Evolutionary conservation across 2,113 vertebrate species (phyloP).

Genomic region (Microtus montanus): DNA sequence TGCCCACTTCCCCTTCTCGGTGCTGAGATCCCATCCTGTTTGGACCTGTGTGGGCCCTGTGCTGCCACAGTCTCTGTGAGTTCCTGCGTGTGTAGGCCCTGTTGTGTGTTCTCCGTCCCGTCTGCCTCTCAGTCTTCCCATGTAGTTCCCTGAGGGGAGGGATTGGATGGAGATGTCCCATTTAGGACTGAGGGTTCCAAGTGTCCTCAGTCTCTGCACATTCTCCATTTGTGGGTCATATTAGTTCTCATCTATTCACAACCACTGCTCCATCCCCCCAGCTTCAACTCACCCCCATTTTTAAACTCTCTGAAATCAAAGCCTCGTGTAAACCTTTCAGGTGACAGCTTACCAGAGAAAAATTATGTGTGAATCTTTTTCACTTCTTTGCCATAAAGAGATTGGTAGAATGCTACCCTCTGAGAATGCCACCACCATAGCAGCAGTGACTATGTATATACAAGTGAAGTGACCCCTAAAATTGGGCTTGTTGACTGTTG

Average conservation of each 20-base stretch:
- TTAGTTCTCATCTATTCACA: not conserved
- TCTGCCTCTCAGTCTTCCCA: too few species aligned
- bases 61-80: too few species aligned
- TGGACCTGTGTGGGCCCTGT: too few species aligned
- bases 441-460: not conserved
- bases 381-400: not conserved
- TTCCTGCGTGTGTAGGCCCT: too few species aligned
- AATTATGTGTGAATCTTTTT: not conserved
- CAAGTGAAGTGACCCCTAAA: not conserved
- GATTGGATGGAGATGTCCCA: too few species aligned
- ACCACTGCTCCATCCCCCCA: not conserved
- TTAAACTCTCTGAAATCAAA: constrained; percentile 22
- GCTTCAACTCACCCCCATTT: not conserved
- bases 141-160: too few species aligned
- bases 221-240: too few species aligned
- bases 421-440: not conserved
- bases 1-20: too few species aligned
- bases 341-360: not conserved
- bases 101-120: too few species aligned
- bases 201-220: too few species aligned
- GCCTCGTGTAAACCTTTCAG: not conserved
- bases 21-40: too few species aligned
- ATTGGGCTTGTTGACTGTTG: not conserved
- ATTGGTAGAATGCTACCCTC: not conserved
- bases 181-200: too few species aligned